A percentile compares a stretch with the other conserved stretches of the same genome.
Evolutionary conservation across 2,888 invertebrate species (phyloP).

Genomic region (Heteromurus nitidus): DNA sequence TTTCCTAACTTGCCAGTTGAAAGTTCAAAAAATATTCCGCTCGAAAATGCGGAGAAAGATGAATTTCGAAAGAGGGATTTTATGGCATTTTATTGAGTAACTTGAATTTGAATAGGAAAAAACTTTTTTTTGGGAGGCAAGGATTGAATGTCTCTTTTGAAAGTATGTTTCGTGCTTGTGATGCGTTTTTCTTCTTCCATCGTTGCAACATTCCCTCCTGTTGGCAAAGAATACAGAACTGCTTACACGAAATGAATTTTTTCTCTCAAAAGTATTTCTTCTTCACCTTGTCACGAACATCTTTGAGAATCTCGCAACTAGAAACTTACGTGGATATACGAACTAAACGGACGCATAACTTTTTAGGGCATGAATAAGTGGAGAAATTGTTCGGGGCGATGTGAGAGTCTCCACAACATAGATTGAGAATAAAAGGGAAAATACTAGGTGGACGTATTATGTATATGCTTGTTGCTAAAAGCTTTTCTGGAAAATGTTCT

Average conservation of each 20-base stretch:
- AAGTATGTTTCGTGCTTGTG: neutral
- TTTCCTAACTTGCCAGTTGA: neutral
- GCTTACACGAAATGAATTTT: neutral
- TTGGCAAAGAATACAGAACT: neutral
- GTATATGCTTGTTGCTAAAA: conserved; percentile 5
- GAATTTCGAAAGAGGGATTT: neutral
- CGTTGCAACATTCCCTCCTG: neutral
- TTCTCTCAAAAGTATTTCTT: conserved; percentile 9
- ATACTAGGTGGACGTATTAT: neutral
- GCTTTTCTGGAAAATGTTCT: conserved; percentile 3
- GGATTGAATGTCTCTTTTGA: conserved; percentile 5
- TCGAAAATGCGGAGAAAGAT: neutral
- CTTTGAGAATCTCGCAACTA: neutral
- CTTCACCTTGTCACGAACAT: neutral
- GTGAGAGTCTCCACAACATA: conserved; percentile 12
- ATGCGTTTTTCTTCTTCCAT: neutral
- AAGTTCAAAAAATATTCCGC: neutral
- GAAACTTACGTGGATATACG: neutral
- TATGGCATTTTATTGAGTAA: conserved; percentile 13
- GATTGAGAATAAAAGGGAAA: neutral
- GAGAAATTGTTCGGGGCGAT: conserved; percentile 5
- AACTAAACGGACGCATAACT: neutral
- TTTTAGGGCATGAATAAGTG: neutral
- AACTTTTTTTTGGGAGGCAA: neutral
- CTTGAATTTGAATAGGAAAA: too few relatives aligned